These are phyloP conservation scores for Axea sp. DNA, from an alignment of 2,888 invertebrate genomes.

Conservation along the genomic window DNA sequence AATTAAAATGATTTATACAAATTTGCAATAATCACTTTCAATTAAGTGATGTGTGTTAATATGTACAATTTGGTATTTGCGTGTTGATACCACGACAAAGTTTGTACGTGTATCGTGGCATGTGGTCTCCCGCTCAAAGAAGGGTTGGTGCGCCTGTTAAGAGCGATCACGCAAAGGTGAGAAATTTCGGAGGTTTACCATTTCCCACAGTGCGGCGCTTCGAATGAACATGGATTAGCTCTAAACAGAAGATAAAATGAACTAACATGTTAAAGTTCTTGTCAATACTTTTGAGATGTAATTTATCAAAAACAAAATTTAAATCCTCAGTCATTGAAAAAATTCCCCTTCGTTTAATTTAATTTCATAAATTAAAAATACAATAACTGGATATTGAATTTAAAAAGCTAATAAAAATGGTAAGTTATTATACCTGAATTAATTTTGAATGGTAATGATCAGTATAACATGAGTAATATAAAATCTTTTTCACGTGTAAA, in stretches of 20 bases:
- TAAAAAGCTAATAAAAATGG: too few species aligned
- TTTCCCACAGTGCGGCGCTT: slow-evolving; percentile 72
- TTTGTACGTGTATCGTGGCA: slow-evolving; percentile 54
- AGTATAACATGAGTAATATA: too few species aligned
- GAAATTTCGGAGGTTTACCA: slow-evolving; percentile 69
- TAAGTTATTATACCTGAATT: too few species aligned
- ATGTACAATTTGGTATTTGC: slow-evolving; percentile 42
- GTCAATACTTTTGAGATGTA: too few species aligned
- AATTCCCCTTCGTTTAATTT: too few species aligned
- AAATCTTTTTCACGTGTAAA: too few species aligned
- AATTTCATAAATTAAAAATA: too few species aligned
- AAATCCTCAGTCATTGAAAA: too few species aligned
- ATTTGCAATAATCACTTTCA: slow-evolving; percentile 15
- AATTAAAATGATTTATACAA: background rate
- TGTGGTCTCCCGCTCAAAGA: slow-evolving; percentile 55
- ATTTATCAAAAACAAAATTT: too few species aligned
- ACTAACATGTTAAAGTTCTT: slow-evolving; percentile 44
- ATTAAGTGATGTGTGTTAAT: slow-evolving; percentile 27
- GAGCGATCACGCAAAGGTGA: slow-evolving; percentile 59
- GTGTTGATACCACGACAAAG: slow-evolving; percentile 46
- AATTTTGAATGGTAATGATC: too few species aligned
- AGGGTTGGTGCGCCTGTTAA: slow-evolving; percentile 52
- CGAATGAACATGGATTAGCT: slow-evolving; percentile 75
- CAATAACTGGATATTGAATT: too few species aligned
- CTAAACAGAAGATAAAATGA: slow-evolving; percentile 62